Evolutionary conservation across 2,888 invertebrate genomes (phyloP), one percentile per base, ranked within the genome.

Genomic region (Drosophila niveifrons): DNA sequence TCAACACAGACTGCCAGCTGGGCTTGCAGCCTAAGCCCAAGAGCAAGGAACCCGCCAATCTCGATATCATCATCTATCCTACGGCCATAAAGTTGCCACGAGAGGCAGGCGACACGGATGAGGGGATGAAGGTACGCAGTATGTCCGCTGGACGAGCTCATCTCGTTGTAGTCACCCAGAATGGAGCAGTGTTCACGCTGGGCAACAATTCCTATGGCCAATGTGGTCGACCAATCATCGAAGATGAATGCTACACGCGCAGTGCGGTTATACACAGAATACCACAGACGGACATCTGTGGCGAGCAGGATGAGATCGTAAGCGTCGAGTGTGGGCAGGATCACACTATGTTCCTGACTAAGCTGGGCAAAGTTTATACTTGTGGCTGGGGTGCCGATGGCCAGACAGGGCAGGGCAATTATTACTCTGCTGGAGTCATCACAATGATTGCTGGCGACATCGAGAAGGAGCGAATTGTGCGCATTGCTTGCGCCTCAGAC

Each of bases 321-420:
- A 72, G 79, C 23, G 90, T 92, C 0, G 83, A 95, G 78, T 98
- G 98, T 92, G 98, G 98, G 0, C 98, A 98, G 92, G 98, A 99
- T 93, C 98, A 98, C 61, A 92, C 91, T 3, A 78, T 92, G 78
- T 95, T 97, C 80, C 89, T 98, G 72, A 97, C 96, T 6, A 94
- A 95, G 86, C 93, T 94, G 18, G 98, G 99, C 0, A 94, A 94
- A 81, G 96, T 99, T 3, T 98, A 95, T 90, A 94, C 96, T 0
- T 98, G 97, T 92, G 99, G 99, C 0, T 97, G 98, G 96, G 97
- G 98, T 31, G 96, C 97, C 0, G 98, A 99, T 92, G 99, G 99
- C 0, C 99, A 99, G 93, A 97, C 98, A 0, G 98, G 97, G 0
- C 93, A 96, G 9, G 96, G 96, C 0, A 94, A 94, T 80, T 96